Percentiles rank a stretch among this genome's conserved stretches.
These are phyloP conservation scores for Emydoidea blandingii DNA, from an alignment of 2,797 vertebrate genomes.

Conservation along the genomic window DNA sequence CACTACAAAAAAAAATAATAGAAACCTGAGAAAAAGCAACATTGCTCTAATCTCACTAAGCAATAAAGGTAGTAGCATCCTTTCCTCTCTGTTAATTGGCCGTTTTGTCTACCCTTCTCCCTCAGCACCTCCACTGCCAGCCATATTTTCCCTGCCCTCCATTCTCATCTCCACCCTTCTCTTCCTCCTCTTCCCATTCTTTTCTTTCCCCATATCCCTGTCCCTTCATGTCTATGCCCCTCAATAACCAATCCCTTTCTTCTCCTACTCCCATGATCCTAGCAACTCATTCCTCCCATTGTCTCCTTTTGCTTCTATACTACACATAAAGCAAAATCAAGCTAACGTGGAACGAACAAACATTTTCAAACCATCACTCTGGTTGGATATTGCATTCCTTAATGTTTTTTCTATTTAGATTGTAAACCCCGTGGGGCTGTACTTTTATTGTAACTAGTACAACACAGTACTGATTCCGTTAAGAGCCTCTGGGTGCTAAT, in stretches of 20 bases:
- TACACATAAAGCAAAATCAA: too few species aligned
- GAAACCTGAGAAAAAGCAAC: too few species aligned
- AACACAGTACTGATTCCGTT: neutral
- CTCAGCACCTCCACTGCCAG: fast-evolving
- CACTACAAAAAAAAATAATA: too few species aligned
- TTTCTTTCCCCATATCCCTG: neutral
- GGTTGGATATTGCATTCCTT: too few species aligned
- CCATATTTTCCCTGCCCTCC: neutral
- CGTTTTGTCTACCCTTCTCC: neutral
- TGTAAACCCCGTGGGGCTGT: neutral
- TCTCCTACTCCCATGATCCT: neutral
- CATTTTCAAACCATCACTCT: too few species aligned
- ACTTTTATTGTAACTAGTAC: neutral
- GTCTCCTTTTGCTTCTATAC: neutral
- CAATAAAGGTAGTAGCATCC: neutral
- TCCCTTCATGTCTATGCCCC: neutral
- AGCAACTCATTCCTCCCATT: neutral
- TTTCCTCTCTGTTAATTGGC: neutral
- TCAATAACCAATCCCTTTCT: neutral
- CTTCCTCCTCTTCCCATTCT: neutral
- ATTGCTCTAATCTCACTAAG: too few species aligned
- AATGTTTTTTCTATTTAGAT: neutral
- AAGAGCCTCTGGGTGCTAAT: neutral
- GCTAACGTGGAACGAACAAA: too few species aligned
- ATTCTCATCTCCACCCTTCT: neutral